Percentiles rank a stretch among this genome's conserved stretches.
These are phyloP conservation scores for Cybosia mesomella DNA, from an alignment of 2,888 invertebrate species.

Conservation along the genomic window DNA sequence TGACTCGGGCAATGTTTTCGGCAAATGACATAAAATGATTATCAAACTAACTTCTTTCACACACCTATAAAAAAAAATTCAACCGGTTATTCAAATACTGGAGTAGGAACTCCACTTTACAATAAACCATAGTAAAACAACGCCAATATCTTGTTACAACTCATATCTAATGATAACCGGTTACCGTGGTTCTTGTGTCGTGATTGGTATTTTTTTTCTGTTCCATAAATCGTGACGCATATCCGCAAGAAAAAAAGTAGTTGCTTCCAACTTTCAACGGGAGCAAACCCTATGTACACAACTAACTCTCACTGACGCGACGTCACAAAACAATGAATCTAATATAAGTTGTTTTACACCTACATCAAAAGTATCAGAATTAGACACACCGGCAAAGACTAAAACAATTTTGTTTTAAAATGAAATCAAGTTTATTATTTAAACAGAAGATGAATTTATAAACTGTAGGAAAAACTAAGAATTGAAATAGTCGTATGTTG, in stretches of 20 bases:
- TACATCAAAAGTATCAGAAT: conserved; percentile 50
- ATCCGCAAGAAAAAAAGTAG: background rate
- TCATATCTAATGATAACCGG: too few relatives aligned
- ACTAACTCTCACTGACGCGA: background rate
- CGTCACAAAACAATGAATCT: background rate
- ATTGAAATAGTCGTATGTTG: conserved; percentile 73
- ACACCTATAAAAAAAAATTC: too few relatives aligned
- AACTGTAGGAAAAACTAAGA: conserved; percentile 70
- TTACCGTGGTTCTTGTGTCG: too few relatives aligned
- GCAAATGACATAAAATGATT: too few relatives aligned
- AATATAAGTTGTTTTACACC: conserved; percentile 12
- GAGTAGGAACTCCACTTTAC: too few relatives aligned
- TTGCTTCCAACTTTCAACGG: background rate
- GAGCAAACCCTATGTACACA: background rate
- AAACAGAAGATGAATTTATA: conserved; percentile 68
- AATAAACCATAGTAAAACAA: too few relatives aligned
- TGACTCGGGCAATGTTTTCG: background rate
- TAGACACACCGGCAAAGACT: conserved; percentile 50
- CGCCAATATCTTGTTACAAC: too few relatives aligned
- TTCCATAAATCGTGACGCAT: too few relatives aligned
- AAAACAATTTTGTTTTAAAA: conserved; percentile 63
- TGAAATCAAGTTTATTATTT: conserved; percentile 66
- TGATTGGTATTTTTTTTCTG: too few relatives aligned
- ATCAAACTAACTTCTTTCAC: too few relatives aligned
- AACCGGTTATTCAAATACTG: too few relatives aligned